phyloP scores from a whole-genome alignment of 2,888 invertebrate genomes.

The Athalia circularis region DNA sequence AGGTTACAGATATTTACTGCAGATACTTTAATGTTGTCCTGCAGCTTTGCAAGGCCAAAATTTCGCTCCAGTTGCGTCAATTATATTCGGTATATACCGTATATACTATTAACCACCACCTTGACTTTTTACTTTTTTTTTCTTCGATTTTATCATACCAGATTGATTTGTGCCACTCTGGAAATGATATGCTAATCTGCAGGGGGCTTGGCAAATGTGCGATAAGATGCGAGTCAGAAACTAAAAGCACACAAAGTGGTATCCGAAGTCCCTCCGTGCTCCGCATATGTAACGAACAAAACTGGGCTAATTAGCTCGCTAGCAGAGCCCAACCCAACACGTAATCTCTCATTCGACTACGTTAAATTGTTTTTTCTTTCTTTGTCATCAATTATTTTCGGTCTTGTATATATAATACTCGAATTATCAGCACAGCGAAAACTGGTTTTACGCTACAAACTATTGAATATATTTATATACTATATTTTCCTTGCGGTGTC shows the following conservation, averaged over 20 bases:
- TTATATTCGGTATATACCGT: too few species aligned
- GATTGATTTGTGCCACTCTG: too few species aligned
- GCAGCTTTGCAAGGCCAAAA: neutral
- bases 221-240: neutral
- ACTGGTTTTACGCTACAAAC: neutral
- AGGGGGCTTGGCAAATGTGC: conserved; percentile 12
- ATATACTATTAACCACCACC: too few species aligned
- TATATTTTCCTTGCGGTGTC: neutral
- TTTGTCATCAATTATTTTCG: conserved; percentile 7
- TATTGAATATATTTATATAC: too few species aligned
- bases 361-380: neutral
- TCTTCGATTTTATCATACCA: too few species aligned
- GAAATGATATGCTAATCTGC: conserved; percentile 12
- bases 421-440: neutral
- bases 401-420: neutral
- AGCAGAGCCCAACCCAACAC: conserved; percentile 18
- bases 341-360: conserved; percentile 24
- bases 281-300: neutral
- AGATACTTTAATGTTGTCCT: neutral
- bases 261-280: neutral
- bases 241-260: conserved; percentile 2
- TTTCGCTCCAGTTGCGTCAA: neutral
- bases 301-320: conserved; percentile 26
- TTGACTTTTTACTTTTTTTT: too few species aligned
- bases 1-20: neutral